These are phyloP conservation scores for Intellagama lesueurii DNA, from an alignment of 2,797 vertebrate species.

Conservation along the genomic window DNA sequence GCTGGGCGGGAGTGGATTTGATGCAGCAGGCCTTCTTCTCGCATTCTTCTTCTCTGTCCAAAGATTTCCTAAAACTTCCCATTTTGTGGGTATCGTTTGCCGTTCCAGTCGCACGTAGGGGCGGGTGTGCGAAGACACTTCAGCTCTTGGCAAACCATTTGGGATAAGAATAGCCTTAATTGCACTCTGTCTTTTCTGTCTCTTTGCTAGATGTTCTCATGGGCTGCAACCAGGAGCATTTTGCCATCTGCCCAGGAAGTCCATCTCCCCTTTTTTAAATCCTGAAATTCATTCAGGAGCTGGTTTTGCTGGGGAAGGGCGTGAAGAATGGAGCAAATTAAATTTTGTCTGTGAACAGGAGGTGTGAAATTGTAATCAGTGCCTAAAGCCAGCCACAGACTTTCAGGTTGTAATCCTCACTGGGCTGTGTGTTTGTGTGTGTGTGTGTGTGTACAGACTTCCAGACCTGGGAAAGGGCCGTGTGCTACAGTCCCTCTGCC, in stretches of 20 bases:
- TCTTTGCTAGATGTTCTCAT: slow-evolving; percentile 45
- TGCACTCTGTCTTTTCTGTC: background rate
- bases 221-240: slow-evolving; percentile 53
- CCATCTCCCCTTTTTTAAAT: slow-evolving; percentile 54
- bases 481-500: slow-evolving; percentile 38
- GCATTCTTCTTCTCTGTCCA: too few species aligned
- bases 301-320: slow-evolving; percentile 65
- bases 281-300: slow-evolving; percentile 65
- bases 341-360: slow-evolving; percentile 68
- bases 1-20: too few species aligned
- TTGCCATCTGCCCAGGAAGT: slow-evolving; percentile 39
- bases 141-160: background rate
- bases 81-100: too few species aligned
- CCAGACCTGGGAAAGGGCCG: background rate
- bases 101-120: too few species aligned
- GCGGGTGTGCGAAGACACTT: too few species aligned
- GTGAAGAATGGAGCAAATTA: slow-evolving; percentile 64
- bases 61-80: too few species aligned
- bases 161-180: background rate
- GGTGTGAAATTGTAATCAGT: slow-evolving; percentile 60
- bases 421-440: slow-evolving; percentile 37
- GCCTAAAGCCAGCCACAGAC: slow-evolving; percentile 25
- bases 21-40: too few species aligned
- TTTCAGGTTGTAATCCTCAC: slow-evolving; percentile 31
- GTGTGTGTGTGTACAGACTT: slow-evolving; percentile 27